These are phyloP conservation scores for Microplitis demolitor DNA, from an alignment of 1,140 invertebrate genomes.

Conservation along the genomic window DNA sequence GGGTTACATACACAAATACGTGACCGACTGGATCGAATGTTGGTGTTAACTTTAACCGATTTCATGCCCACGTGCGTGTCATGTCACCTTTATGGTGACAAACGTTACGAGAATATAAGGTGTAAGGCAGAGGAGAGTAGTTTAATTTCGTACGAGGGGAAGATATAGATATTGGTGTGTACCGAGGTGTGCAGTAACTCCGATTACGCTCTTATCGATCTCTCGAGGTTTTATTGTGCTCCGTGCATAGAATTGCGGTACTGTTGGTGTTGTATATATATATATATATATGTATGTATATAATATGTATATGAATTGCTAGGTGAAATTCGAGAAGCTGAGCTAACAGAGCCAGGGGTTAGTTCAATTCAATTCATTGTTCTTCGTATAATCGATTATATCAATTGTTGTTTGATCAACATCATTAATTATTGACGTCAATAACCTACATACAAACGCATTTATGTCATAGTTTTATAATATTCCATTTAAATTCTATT, in stretches of 20 bases:
- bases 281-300: not conserved
- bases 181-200: not conserved
- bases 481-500: too few relatives aligned
- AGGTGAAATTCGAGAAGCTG: conserved; percentile 1
- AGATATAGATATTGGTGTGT: conserved; percentile 5
- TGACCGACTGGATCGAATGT: conserved; percentile 13
- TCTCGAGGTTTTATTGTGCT: conserved; percentile 3
- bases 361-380: not conserved
- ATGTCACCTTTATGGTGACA: conserved; percentile 1
- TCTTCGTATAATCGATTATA: not conserved
- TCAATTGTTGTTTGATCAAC: too few relatives aligned
- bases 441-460: too few relatives aligned
- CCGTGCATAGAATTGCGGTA: not conserved
- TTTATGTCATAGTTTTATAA: too few relatives aligned
- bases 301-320: not conserved
- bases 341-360: not conserved
- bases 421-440: too few relatives aligned
- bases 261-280: not conserved
- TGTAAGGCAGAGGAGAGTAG: not conserved
- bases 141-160: not conserved
- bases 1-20: conserved; percentile 7
- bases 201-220: conserved; percentile 22
- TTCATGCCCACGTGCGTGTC: conserved; percentile 23
- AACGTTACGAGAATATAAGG: conserved; percentile 9
- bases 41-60: conserved; percentile 22